These are phyloP conservation scores for Phyllostomus hastatus DNA, from an alignment of 2,113 vertebrate genomes.

Conservation along the genomic window DNA sequence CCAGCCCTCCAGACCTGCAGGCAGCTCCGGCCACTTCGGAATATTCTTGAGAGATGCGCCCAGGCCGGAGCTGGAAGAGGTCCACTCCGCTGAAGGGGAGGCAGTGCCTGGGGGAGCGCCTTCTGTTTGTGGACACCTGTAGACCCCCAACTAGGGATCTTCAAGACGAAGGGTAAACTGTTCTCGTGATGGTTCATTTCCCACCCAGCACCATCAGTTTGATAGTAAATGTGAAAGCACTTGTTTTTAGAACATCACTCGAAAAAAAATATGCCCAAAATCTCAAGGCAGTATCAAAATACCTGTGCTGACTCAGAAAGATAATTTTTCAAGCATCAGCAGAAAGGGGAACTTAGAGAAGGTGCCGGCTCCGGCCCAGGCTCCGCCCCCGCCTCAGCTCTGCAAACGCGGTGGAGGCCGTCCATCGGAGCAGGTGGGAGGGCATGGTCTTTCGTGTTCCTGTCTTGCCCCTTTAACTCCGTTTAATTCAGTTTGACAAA, in stretches of 20 bases:
- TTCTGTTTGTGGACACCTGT: neutral
- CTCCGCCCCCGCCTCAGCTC: neutral
- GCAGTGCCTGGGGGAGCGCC: neutral
- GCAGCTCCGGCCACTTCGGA: neutral
- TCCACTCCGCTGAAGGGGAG: neutral
- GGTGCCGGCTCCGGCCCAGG: constrained; percentile 17
- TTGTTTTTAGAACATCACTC: constrained; percentile 66
- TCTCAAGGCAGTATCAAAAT: constrained; percentile 71
- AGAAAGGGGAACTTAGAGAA: constrained; percentile 68
- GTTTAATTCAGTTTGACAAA: neutral
- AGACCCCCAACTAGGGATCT: neutral
- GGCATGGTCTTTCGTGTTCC: neutral
- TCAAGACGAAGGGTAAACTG: neutral
- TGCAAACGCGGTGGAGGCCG: neutral
- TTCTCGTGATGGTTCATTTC: constrained; percentile 22
- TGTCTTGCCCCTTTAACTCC: neutral
- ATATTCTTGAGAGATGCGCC: neutral
- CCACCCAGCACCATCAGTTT: neutral
- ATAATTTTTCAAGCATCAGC: constrained; percentile 66
- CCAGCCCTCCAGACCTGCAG: neutral
- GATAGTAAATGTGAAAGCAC: constrained; percentile 62
- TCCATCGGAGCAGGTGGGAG: neutral
- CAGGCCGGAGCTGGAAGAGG: fast-evolving
- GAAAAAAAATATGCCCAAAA: constrained; percentile 40
- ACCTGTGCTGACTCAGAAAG: constrained; percentile 77